Evolutionary conservation across 2,888 invertebrate species (phyloP), one percentile per base, ranked within the genome.

Genomic region (Pinctada fucata): DNA sequence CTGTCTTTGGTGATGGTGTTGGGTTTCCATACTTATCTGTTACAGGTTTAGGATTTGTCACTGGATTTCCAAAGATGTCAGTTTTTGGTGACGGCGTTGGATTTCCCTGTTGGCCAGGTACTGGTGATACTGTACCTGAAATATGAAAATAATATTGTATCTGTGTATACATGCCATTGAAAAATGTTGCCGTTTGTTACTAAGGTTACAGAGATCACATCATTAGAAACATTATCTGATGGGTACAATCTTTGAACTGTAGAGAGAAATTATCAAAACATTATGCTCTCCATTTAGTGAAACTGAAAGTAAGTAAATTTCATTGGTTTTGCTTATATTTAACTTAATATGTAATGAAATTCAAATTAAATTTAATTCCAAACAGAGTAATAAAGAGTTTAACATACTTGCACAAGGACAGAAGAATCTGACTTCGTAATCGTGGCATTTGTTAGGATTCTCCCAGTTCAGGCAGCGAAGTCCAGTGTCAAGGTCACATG

Each of bases 401-500:
- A 79, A 83, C 82, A 88, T 89, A 73, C 90, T 88, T 52, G 82
- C 92, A 90, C 96, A 96, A 74, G 94, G 92, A 78, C 92, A 92
- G 82, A 84, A 89, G 85, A 90, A 92, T 73, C 91, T 75, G 67
- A 92, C 88, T 88, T 92, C 91, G 78, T 91, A 92, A 78, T 92
- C 91, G 16, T 84, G 70, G 77, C 92, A 86, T 1, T 75, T 83
- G 50, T 79, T 79, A n/a, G 72, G 72, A 73, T 88, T 88, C 47
- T 88, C 84, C 77, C 77, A 84, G 76, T 90, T 87, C 78, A 85
- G 80, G 78, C 90, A 90, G 48, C 83, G 84, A 31, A 90, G 80
- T 16, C 90, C 90, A n/a, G 85, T 80, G 5, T 79, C 72, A 8
- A 88, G 69, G 85, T 95, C 95, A 90, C 97, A 97, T 85, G 95